Base-by-base conservation (phyloP, 2,113 vertebrate genomes). In the Cettia cetti region DNA sequence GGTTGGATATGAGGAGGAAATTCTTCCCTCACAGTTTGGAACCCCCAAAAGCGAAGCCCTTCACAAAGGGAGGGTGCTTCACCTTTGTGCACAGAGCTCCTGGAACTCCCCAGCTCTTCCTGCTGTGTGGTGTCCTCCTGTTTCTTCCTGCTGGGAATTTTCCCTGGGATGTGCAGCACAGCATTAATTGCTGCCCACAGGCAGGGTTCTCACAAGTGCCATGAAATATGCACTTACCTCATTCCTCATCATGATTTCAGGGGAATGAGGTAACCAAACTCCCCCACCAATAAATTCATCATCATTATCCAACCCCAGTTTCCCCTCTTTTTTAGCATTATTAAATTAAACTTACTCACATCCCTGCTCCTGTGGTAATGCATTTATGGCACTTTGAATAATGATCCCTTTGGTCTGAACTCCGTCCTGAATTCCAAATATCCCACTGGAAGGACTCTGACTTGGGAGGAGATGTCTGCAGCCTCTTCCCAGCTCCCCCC, bases 221-320 rank as follows among this genome's bases (percentile, higher is more conserved):
- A 37, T 74, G 2, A 91, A 86, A 71, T 24, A n/a, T 21, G 49
- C 22, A 16, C 40, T 80, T 72, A 92, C 85, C 87, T 95, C 92
- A 93, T 15, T 57, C 39, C 63, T 80, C 28, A 86, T 16, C 63
- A 4, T 59, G 50, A 79, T 56, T 80, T 53, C 85, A 80, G 63
- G 59, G 53, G 92, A 19, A 74, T 88, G 92, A 94, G 68, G 85
- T 86, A 93, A 95, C 60, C 88, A 42, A 37, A 28, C 79, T 86
- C 87, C n/a, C 9, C 11, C 85, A 63, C 72, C 65, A 70, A 82
- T 76, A 92, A 76, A 88, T 74, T 54, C 13, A 59, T 82, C 63
- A 61, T 13, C 66, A 2, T 53, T 42, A 13, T 8, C 79, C 82
- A 90, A 74, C 44, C 45, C 11, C 4, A 5, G n/a, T 44, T 42